These are phyloP conservation scores for Artemia sinica DNA, from an alignment of 2,888 invertebrate genomes.

Conservation along the genomic window DNA sequence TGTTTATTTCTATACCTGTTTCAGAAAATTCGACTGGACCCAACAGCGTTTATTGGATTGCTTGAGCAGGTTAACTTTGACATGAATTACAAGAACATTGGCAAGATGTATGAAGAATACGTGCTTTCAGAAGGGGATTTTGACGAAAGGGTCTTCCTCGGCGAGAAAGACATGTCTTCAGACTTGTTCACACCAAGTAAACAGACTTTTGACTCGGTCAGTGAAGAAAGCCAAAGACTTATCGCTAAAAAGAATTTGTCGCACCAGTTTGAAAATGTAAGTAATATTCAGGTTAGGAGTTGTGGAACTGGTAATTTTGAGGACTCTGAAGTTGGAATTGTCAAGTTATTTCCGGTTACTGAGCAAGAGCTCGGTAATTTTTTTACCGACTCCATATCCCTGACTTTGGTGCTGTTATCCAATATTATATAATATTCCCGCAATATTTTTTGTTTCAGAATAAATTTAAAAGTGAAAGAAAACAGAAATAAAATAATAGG, in stretches of 20 bases:
- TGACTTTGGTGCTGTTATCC: no score
- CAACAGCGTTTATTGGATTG: conserved; percentile 49
- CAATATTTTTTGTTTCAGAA: no score
- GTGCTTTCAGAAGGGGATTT: conserved; percentile 80
- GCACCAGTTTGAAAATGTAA: conserved; percentile 31
- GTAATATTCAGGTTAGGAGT: neutral
- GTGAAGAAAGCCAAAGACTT: conserved; percentile 33
- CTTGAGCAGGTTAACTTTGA: conserved; percentile 65
- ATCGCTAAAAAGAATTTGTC: conserved; percentile 29
- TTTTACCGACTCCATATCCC: no score
- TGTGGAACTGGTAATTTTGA: no score
- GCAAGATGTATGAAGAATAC: conserved; percentile 73
- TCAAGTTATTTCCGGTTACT: no score
- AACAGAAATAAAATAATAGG: no score
- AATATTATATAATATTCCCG: no score
- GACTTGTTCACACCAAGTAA: conserved; percentile 24
- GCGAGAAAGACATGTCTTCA: conserved; percentile 35
- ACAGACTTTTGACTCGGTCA: conserved; percentile 31
- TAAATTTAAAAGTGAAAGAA: no score
- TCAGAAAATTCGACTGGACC: conserved; percentile 54
- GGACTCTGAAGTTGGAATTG: no score
- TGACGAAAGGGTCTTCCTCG: conserved; percentile 87
- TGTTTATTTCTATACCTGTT: conserved; percentile 26
- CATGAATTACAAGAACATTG: conserved; percentile 62
- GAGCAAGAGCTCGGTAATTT: no score